phyloP scores from a whole-genome alignment of 2,888 invertebrate genomes.

The Drosophila kuntzei region DNA sequence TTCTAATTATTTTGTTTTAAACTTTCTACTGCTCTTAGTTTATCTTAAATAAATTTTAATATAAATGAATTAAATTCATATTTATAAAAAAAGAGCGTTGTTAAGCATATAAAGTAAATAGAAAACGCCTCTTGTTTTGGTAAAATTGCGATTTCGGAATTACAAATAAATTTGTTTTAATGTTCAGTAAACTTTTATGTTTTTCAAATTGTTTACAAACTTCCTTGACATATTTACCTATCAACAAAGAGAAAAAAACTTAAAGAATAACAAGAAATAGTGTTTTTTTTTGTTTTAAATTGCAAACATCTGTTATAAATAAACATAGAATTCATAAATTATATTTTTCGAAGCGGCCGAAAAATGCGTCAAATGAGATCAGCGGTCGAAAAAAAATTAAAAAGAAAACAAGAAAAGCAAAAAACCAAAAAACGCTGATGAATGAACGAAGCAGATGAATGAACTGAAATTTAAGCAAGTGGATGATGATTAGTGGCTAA shows the following conservation, averaged over 20 bases:
- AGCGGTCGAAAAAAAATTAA: slow-evolving; percentile 46
- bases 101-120: too few relatives aligned
- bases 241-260: slow-evolving; percentile 20
- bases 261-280: slow-evolving; percentile 35
- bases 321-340: slow-evolving; percentile 56
- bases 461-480: slow-evolving; percentile 14
- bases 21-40: too few relatives aligned
- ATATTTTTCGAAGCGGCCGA: slow-evolving; percentile 24
- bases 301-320: slow-evolving; percentile 70
- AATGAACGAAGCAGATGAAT: slow-evolving; percentile 39
- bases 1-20: too few relatives aligned
- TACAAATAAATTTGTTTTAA: not conserved
- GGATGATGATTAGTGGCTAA: slow-evolving; percentile 51
- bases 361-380: slow-evolving; percentile 70
- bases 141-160: not conserved
- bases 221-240: slow-evolving; percentile 74
- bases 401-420: slow-evolving; percentile 22
- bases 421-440: slow-evolving; percentile 40
- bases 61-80: not conserved
- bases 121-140: not conserved
- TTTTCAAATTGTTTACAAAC: slow-evolving; percentile 43
- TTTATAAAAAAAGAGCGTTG: not conserved
- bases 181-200: slow-evolving; percentile 2
- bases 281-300: slow-evolving; percentile 34
- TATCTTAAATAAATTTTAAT: too few relatives aligned